Evolutionary conservation across 1,140 invertebrate genomes (phyloP).

Genomic region (Acyrthosiphon pisum): DNA sequence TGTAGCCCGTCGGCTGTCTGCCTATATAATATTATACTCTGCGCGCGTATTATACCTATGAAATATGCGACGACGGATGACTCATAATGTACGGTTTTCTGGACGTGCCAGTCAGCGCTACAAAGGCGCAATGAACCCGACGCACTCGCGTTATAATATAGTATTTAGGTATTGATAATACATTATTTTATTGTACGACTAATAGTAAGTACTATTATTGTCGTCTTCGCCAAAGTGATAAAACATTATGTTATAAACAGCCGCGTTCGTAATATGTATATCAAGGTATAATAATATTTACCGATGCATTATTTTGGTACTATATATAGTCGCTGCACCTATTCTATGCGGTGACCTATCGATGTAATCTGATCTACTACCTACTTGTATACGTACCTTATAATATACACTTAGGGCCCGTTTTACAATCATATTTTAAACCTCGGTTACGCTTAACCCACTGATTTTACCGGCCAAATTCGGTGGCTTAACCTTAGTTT

Average conservation of each 20-base stretch:
- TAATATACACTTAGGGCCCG: too few relatives aligned
- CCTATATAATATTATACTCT: neutral
- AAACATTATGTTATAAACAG: neutral
- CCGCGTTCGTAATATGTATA: neutral
- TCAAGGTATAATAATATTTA: too few relatives aligned
- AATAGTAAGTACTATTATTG: neutral
- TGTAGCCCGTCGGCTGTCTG: neutral
- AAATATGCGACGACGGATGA: neutral
- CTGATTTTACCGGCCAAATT: too few relatives aligned
- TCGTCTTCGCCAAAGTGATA: neutral
- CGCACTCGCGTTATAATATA: neutral
- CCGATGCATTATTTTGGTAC: too few relatives aligned
- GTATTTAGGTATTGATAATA: neutral
- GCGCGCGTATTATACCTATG: neutral
- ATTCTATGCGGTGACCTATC: too few relatives aligned
- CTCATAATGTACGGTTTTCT: slow-evolving; percentile 29
- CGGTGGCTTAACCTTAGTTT: too few relatives aligned
- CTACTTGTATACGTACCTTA: neutral
- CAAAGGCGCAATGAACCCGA: slow-evolving; percentile 40
- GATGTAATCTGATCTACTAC: neutral
- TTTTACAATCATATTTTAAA: too few relatives aligned
- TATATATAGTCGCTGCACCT: too few relatives aligned
- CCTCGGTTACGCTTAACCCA: too few relatives aligned
- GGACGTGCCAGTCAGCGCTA: neutral
- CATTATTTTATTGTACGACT: neutral